These are phyloP conservation scores for Perca schrenkii DNA, from an alignment of 2,113 vertebrate genomes.

Conservation along the genomic window DNA sequence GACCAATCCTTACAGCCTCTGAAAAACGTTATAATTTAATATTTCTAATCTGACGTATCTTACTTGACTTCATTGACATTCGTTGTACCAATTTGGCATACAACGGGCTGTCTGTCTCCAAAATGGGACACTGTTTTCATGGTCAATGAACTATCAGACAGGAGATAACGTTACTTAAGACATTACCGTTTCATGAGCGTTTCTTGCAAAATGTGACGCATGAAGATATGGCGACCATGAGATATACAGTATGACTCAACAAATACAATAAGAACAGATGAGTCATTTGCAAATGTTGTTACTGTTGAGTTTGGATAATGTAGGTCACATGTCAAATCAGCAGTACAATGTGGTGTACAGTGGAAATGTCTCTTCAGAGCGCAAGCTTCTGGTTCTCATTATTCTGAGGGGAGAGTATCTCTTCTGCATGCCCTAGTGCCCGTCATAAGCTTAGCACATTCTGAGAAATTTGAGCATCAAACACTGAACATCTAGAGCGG, in stretches of 20 bases:
- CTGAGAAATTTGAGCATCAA: conserved; percentile 31
- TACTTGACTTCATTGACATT: conserved; percentile 14
- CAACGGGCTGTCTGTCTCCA: conserved; percentile 22
- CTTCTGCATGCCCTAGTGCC: conserved; percentile 15
- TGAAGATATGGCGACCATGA: conserved; percentile 50
- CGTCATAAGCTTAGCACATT: conserved; percentile 47
- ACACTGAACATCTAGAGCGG: conserved; percentile 6
- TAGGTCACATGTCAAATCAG: conserved; percentile 49
- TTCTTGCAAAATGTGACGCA: conserved; percentile 41
- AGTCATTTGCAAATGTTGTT: conserved; percentile 63
- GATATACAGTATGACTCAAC: conserved; percentile 67
- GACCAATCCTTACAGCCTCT: neutral
- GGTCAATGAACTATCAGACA: conserved; percentile 48
- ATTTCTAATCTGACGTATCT: conserved; percentile 13
- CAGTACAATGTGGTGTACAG: conserved; percentile 22
- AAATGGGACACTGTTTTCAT: conserved; percentile 43
- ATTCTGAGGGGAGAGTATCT: conserved; percentile 37
- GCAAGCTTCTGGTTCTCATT: conserved; percentile 66
- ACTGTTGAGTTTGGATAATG: conserved; percentile 44
- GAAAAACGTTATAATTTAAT: neutral
- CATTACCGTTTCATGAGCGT: conserved; percentile 9
- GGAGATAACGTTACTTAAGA: conserved; percentile 37
- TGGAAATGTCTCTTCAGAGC: conserved; percentile 61
- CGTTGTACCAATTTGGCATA: conserved; percentile 20
- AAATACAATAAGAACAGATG: conserved; percentile 70